Base-by-base conservation (phyloP, 92 coral and sea anemone species). In the Palythoa grandiflora region DNA sequence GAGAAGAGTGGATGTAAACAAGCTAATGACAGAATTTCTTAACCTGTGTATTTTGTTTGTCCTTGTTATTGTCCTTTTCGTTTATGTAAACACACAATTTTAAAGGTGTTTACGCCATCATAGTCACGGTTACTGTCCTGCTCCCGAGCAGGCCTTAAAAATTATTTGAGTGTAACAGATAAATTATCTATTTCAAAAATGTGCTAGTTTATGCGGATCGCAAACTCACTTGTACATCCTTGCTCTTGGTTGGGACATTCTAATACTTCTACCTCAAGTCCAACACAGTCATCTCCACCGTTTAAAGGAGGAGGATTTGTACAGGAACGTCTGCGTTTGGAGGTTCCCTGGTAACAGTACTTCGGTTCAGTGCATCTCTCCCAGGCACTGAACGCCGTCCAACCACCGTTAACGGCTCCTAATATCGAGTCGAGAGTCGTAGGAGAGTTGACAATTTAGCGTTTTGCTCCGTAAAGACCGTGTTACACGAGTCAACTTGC, bases 361-460 rank as follows among this genome's bases (percentile, higher is more conserved):
- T 60, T 93, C 1, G 90, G 19, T 38, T 97, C 99, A 19, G 98
- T 90, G 80, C 99, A 97, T 11, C 83, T 72, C 19, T 93, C 71
- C 94, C 97, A 97, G 2, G 96, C 2, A 50, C 90, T 86, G 90
- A 91, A 97, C 38, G 72, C 84, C n/a, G 93, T 85, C 98, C 98
- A 97, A 0, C 99, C 97, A 65, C 99, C 99, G 57, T 94, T 85
- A 77, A 96, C 90, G 52, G 96, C 95, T 51, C 98, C 99, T 97
- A 79, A 19, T n/a, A 76, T 2, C 14, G 38, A 37, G 47, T 1
- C 1, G 4, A 53, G 38, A 7, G 16, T 13, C 19, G 6, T 13
- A 12, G 38, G 51, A 63, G 1, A 19, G 28, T 28, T 28, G 17
- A 59, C 66, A 59, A 59, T 28, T 28, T 28, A 28, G 28, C 28